Percentiles rank a stretch among this genome's conserved stretches.
These are phyloP conservation scores for Equus quagga DNA, from an alignment of 2,113 vertebrate species.

Conservation along the genomic window DNA sequence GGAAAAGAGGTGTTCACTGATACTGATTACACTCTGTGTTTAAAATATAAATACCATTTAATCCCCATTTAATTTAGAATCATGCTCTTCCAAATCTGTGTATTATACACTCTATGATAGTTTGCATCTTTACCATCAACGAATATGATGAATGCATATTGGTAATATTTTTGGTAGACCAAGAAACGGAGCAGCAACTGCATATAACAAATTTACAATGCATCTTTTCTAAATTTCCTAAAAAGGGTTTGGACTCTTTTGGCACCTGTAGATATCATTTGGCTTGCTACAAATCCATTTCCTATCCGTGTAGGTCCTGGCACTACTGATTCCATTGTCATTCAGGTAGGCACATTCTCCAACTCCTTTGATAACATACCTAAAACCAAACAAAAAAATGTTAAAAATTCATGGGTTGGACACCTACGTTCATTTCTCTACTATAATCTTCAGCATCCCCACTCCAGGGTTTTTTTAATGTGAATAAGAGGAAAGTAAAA, in stretches of 20 bases:
- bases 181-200: background rate
- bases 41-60: background rate
- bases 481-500: background rate
- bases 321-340: background rate
- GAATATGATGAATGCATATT: background rate
- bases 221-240: background rate
- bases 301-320: background rate
- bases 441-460: background rate
- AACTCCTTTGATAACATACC: background rate
- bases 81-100: background rate
- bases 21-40: background rate
- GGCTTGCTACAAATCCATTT: constrained; percentile 55
- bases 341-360: constrained; percentile 3
- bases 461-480: background rate
- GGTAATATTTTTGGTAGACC: background rate
- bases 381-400: background rate
- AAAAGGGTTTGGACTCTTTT: background rate
- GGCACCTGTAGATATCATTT: accelerated
- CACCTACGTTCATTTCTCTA: background rate
- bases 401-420: background rate
- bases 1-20: background rate
- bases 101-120: background rate
- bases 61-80: background rate
- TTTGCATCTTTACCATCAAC: background rate
- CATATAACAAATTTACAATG: background rate